Conservation (phyloP, 1,140 invertebrate genomes). For the Cephus cinctus region DNA sequence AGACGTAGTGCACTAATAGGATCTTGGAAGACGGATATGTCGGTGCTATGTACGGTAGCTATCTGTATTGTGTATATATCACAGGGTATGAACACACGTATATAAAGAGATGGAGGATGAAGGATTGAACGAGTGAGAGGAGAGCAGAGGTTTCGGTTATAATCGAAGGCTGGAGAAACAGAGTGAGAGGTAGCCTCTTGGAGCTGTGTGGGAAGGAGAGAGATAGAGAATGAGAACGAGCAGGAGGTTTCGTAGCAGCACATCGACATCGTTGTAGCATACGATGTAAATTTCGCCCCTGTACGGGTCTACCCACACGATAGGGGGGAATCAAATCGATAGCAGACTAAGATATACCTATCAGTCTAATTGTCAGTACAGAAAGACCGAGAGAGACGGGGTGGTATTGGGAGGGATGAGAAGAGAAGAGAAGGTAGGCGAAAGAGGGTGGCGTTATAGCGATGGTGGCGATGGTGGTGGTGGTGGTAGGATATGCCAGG, state of each 20-base stretch:
- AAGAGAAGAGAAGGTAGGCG: conserved; percentile 11
- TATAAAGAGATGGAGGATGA: too few species aligned
- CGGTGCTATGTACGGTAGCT: conserved; percentile 34
- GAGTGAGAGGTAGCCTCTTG: conserved; percentile 19
- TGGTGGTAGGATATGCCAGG: conserved; percentile 47
- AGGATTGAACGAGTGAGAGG: conserved; percentile 19
- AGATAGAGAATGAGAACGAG: not conserved
- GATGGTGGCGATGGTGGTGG: conserved; percentile 17
- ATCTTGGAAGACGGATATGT: conserved; percentile 45
- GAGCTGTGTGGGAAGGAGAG: conserved; percentile 25
- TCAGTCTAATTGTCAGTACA: conserved; percentile 58
- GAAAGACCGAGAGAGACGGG: conserved; percentile 48
- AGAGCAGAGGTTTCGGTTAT: conserved; percentile 43
- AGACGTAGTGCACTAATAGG: conserved; percentile 51
- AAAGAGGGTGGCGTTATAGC: too few species aligned
- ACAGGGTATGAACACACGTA: too few species aligned
- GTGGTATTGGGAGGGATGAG: conserved; percentile 36
- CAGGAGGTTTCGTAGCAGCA: conserved; percentile 17
- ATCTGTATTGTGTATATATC: too few species aligned
- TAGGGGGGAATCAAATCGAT: conserved; percentile 56
- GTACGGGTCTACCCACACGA: conserved; percentile 16
- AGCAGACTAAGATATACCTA: conserved; percentile 57
- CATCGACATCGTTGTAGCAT: conserved; percentile 41
- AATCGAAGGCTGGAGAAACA: conserved; percentile 44
- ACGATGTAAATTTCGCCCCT: conserved; percentile 51